Conservation (phyloP, 2,888 invertebrate species). For the Oeneis ivallda region DNA sequence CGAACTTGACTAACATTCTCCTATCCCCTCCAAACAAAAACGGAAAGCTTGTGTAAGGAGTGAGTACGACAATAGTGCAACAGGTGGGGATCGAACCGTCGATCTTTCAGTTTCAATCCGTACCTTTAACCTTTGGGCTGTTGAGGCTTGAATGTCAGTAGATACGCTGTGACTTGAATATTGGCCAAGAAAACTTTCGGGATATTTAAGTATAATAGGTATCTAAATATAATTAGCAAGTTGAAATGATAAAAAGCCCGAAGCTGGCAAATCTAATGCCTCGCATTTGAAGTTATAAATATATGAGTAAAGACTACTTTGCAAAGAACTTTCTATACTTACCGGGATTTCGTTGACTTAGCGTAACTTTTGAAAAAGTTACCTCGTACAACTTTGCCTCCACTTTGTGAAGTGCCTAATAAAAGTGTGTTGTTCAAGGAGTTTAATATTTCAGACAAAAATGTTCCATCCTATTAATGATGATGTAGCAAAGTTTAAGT, state of each 20-base stretch:
- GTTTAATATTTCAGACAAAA: slow-evolving; percentile 3
- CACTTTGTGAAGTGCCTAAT: slow-evolving; percentile 25
- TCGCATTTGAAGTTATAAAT: slow-evolving; percentile 21
- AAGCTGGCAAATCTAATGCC: slow-evolving; percentile 28
- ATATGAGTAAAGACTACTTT: slow-evolving; percentile 24
- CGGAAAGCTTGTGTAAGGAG: too few species aligned
- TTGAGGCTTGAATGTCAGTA: too few species aligned
- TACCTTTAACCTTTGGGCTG: too few species aligned
- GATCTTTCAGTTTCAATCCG: too few species aligned
- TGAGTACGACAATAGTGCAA: too few species aligned
- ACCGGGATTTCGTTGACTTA: slow-evolving; percentile 31
- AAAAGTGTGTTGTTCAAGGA: slow-evolving; percentile 7
- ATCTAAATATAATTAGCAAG: too few species aligned
- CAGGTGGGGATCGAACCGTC: too few species aligned
- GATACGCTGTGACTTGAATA: too few species aligned
- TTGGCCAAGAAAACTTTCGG: too few species aligned
- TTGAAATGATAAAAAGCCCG: slow-evolving; percentile 9
- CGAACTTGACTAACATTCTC: too few species aligned
- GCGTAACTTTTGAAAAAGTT: slow-evolving; percentile 28
- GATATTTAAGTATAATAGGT: too few species aligned
- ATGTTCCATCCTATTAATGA: neutral
- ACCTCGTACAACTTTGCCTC: slow-evolving; percentile 13
- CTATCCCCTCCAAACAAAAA: too few species aligned
- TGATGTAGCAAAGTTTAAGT: neutral
- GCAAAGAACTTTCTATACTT: slow-evolving; percentile 24